Conservation (phyloP, 2,113 vertebrate genomes). For the Platycercus adscitus region DNA sequence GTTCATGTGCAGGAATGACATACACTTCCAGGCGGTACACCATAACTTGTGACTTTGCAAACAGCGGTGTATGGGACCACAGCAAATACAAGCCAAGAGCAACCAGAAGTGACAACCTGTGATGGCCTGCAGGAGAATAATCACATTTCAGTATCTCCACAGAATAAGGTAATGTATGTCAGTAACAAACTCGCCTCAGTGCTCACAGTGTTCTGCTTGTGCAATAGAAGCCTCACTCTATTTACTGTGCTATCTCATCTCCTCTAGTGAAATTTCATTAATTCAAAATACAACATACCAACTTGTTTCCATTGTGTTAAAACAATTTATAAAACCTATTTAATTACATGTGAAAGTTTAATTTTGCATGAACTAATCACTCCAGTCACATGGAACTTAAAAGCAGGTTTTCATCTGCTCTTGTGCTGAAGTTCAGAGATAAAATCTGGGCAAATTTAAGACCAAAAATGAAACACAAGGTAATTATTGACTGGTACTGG, state of each 20-base stretch:
- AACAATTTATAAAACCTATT: background rate
- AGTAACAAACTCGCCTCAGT: background rate
- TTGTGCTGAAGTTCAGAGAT: background rate
- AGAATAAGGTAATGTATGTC: background rate
- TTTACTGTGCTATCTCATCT: background rate
- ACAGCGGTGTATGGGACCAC: background rate
- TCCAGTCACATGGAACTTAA: background rate
- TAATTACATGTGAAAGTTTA: background rate
- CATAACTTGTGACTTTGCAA: slow-evolving; percentile 24
- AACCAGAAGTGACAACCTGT: slow-evolving; percentile 53
- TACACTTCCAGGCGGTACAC: background rate
- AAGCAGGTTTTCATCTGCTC: background rate
- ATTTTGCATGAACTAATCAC: background rate
- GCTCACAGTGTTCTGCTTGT: background rate
- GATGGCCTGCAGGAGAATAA: slow-evolving; percentile 46
- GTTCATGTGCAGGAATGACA: background rate
- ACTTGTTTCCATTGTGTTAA: background rate
- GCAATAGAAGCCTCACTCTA: background rate
- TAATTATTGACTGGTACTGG: background rate
- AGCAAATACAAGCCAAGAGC: slow-evolving; percentile 38
- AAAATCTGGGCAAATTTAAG: background rate
- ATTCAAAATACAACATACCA: background rate
- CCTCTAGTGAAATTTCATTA: background rate
- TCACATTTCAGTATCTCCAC: background rate
- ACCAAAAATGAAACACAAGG: background rate